These are phyloP conservation scores for Spongilla lacustris DNA, from an alignment of 37 sponge, comb jelly and placozoan species.

Conservation along the genomic window DNA sequence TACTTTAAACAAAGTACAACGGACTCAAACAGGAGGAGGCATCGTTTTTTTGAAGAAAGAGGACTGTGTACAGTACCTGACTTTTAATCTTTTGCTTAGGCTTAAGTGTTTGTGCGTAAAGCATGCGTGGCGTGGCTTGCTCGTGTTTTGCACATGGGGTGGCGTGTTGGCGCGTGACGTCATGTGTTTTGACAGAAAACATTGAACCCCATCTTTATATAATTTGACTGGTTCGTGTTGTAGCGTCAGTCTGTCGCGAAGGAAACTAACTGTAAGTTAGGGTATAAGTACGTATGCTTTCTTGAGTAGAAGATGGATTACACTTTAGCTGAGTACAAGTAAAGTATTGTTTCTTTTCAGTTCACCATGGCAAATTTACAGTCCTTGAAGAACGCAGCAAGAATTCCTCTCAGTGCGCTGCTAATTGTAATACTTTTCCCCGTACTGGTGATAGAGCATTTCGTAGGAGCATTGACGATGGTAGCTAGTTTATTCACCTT, in stretches of 20 bases:
- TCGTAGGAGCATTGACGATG: constrained; percentile 20
- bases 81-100: neutral
- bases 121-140: no score
- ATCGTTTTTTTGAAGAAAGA: constrained; percentile 63
- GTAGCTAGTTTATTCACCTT: constrained; percentile 30
- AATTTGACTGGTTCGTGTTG: no score
- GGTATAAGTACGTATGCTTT: neutral
- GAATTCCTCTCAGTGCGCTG: constrained; percentile 33
- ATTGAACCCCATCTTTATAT: no score
- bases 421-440: constrained; percentile 42
- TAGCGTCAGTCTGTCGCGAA: no score
- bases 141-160: no score
- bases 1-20: constrained; percentile 41
- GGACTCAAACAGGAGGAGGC: constrained; percentile 28
- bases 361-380: neutral
- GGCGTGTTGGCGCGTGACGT: no score
- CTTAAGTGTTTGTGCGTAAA: no score
- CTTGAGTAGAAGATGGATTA: neutral
- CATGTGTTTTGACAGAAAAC: no score
- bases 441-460: constrained; percentile 31
- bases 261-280: no score
- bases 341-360: neutral
- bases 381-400: neutral
- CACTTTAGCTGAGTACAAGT: neutral
- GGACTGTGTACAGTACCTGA: constrained; percentile 30